A percentile compares a stretch with the other conserved stretches of the same genome.
Conservation (phyloP, 2,113 vertebrate species). For the Emydura subglobosa region DNA sequence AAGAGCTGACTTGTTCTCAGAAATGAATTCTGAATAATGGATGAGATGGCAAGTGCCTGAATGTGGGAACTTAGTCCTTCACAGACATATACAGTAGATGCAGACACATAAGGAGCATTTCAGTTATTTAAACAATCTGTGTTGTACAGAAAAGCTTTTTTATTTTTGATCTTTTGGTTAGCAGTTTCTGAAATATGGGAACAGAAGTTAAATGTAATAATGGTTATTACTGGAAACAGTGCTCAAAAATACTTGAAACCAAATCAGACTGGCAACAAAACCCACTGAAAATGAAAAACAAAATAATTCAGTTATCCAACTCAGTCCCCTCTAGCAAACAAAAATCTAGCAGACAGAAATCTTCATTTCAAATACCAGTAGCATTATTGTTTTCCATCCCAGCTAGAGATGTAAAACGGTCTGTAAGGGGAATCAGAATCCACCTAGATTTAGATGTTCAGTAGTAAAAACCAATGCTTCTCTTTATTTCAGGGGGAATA, state of each 20-base stretch:
- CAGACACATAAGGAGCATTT: conserved; percentile 61
- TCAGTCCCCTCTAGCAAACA: neutral
- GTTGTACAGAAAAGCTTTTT: conserved; percentile 73
- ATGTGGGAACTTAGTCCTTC: conserved; percentile 61
- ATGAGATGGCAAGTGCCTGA: conserved; percentile 53
- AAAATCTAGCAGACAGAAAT: conserved; percentile 33
- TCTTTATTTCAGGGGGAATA: conserved; percentile 33
- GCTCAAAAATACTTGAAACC: conserved; percentile 54
- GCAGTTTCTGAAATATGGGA: conserved; percentile 78
- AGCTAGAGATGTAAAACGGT: conserved; percentile 32
- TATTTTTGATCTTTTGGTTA: conserved; percentile 69
- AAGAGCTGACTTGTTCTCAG: conserved; percentile 61
- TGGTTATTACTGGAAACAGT: conserved; percentile 58
- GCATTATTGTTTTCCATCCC: neutral
- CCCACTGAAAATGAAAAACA: conserved; percentile 44
- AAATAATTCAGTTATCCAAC: conserved; percentile 57
- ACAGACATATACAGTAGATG: conserved; percentile 60
- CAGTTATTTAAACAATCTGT: conserved; percentile 74
- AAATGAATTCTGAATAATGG: conserved; percentile 29
- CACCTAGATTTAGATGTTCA: conserved; percentile 15
- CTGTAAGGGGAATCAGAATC: conserved; percentile 17
- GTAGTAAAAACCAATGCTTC: conserved; percentile 22
- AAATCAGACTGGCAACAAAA: conserved; percentile 47
- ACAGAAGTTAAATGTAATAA: conserved; percentile 78
- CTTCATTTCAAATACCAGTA: conserved; percentile 44